Evolutionary conservation across 2,888 invertebrate genomes (phyloP).

Genomic region (Eupithecia inturbata): DNA sequence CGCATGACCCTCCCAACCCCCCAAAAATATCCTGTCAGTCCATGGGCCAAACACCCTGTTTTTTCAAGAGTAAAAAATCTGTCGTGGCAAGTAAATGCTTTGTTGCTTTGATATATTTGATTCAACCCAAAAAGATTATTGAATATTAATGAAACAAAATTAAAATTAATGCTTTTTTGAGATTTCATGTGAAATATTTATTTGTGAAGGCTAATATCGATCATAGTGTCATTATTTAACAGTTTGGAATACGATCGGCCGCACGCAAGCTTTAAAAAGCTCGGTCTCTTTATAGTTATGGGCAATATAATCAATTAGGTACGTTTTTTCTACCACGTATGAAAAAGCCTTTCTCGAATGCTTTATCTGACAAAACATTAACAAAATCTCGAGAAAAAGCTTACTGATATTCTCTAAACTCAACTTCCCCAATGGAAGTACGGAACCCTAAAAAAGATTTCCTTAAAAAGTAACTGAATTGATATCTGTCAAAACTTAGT

Average conservation of each 20-base stretch:
- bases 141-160: constrained; percentile 1
- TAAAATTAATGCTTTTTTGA: background rate
- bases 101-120: background rate
- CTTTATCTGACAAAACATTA: too few species aligned
- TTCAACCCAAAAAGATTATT: constrained; percentile 3
- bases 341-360: too few species aligned
- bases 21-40: too few species aligned
- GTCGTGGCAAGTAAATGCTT: background rate
- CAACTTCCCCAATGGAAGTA: background rate
- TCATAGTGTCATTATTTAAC: background rate
- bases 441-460: background rate
- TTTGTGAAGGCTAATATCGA: background rate
- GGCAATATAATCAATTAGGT: too few species aligned
- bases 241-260: background rate
- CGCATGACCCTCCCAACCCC: too few species aligned
- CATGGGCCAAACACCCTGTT: too few species aligned
- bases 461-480: constrained; percentile 2
- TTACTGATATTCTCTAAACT: background rate
- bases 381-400: background rate
- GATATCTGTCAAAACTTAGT: constrained; percentile 11
- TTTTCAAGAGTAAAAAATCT: too few species aligned
- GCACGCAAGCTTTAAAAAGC: too few species aligned
- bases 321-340: too few species aligned
- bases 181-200: background rate
- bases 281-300: background rate